Percentiles rank a stretch among this genome's conserved stretches.
Conservation (phyloP, 30 jellyfish, hydroid and myxozoan species). For the Rhopilema esculentum region DNA sequence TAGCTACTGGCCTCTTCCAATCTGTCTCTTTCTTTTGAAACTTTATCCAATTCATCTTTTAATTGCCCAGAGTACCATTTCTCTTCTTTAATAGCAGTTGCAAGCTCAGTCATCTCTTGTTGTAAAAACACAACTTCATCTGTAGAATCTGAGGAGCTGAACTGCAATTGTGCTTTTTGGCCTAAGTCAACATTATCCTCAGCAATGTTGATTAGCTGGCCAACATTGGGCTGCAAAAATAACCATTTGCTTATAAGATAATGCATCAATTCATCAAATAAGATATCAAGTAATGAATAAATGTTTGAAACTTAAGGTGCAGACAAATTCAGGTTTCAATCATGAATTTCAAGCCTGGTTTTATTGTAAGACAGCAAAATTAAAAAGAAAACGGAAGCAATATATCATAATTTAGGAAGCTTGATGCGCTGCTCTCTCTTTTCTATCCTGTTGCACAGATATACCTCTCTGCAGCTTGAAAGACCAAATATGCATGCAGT, state of each 20-base stretch:
- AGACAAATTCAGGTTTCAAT: too few species aligned
- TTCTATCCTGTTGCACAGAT: too few species aligned
- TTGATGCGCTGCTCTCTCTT: too few species aligned
- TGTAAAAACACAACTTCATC: constrained; percentile 78
- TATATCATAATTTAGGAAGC: too few species aligned
- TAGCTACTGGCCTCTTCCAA: constrained; percentile 82
- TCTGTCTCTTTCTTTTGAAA: constrained; percentile 80
- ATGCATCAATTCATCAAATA: too few species aligned
- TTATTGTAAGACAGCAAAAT: too few species aligned
- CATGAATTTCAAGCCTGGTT: too few species aligned
- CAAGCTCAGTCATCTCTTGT: constrained; percentile 90
- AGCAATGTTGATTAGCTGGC: constrained; percentile 41
- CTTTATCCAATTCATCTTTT: constrained; percentile 83
- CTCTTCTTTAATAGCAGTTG: constrained; percentile 93
- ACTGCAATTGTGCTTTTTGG: constrained; percentile 42
- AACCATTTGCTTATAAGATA: background rate
- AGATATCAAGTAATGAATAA: too few species aligned
- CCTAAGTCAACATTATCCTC: constrained; percentile 52
- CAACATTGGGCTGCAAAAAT: background rate
- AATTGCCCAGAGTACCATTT: constrained; percentile 96
- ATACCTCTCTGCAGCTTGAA: too few species aligned
- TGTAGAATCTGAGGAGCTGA: constrained; percentile 36
- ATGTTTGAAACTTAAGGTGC: too few species aligned
- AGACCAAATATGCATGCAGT: too few species aligned
- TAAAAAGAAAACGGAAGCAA: too few species aligned